These are phyloP conservation scores for Tyrophagus putrescentiae DNA, from an alignment of 1,140 invertebrate genomes.

Conservation along the genomic window DNA sequence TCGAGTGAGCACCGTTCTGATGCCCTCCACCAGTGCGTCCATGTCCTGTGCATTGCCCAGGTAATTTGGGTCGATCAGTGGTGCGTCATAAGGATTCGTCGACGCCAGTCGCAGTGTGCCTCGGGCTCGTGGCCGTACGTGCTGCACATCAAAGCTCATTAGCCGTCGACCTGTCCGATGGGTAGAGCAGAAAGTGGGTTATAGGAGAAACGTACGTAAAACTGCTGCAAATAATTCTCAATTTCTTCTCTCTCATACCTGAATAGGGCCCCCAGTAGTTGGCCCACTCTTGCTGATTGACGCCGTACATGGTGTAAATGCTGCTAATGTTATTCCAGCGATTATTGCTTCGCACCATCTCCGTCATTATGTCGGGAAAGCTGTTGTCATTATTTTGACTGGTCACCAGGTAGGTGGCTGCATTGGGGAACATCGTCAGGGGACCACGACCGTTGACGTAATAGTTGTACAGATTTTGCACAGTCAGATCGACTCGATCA, in stretches of 20 bases:
- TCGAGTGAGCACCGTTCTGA: slow-evolving; percentile 16
- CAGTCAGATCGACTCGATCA: not conserved
- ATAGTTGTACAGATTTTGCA: slow-evolving; percentile 19
- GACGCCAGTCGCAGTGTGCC: slow-evolving; percentile 41
- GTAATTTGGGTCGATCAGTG: slow-evolving; percentile 65
- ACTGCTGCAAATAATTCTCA: too few species aligned
- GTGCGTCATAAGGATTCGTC: slow-evolving; percentile 51
- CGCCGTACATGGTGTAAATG: slow-evolving; percentile 1
- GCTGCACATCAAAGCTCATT: not conserved
- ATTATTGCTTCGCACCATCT: slow-evolving; percentile 17
- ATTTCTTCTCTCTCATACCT: too few species aligned
- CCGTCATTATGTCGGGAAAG: slow-evolving; percentile 18
- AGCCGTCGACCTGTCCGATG: not conserved
- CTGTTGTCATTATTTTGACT: not conserved
- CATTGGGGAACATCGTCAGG: slow-evolving; percentile 14
- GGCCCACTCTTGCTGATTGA: slow-evolving; percentile 36
- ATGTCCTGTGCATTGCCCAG: slow-evolving; percentile 47
- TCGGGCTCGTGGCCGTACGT: slow-evolving; percentile 41
- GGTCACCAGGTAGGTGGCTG: slow-evolving; percentile 10
- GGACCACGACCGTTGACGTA: slow-evolving; percentile 50
- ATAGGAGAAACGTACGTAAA: too few species aligned
- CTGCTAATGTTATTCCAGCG: slow-evolving; percentile 1
- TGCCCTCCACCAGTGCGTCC: slow-evolving; percentile 29
- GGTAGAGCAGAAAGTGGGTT: slow-evolving; percentile 31
- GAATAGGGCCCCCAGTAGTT: slow-evolving; percentile 18